These are phyloP conservation scores for Heteromurus nitidus DNA, from an alignment of 2,888 invertebrate genomes.

Conservation along the genomic window DNA sequence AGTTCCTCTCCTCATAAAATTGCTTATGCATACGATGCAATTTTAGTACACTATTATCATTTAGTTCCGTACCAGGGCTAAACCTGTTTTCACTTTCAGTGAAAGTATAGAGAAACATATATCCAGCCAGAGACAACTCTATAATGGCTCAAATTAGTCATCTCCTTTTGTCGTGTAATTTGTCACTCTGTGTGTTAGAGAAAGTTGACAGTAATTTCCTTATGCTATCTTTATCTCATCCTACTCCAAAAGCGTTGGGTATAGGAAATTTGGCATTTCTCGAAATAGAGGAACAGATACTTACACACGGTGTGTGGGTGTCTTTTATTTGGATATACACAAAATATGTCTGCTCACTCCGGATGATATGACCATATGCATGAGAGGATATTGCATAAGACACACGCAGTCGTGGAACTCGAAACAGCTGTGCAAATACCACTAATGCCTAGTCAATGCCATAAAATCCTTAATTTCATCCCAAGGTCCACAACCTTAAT, in stretches of 20 bases:
- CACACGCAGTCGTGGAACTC: constrained; percentile 36
- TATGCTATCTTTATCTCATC: constrained; percentile 3
- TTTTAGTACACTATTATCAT: no score
- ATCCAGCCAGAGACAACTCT: neutral
- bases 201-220: constrained; percentile 51
- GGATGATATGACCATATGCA: neutral
- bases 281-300: neutral
- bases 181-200: constrained; percentile 29
- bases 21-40: neutral
- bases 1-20: neutral
- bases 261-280: constrained; percentile 8
- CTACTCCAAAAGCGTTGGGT: neutral
- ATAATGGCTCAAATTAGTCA: neutral
- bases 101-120: neutral
- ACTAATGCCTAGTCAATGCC: constrained; percentile 52
- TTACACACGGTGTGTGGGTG: neutral
- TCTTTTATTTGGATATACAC: neutral
- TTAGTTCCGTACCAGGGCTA: neutral
- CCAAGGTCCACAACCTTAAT: constrained; percentile 55
- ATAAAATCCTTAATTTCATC: constrained; percentile 61
- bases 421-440: constrained; percentile 62
- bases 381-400: constrained; percentile 5
- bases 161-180: constrained; percentile 17
- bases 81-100: neutral
- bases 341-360: neutral